Evolutionary conservation across 23 tunicate genomes (phyloP), one percentile per base, ranked within the genome.

Genomic region (Halocynthia aurantium): DNA sequence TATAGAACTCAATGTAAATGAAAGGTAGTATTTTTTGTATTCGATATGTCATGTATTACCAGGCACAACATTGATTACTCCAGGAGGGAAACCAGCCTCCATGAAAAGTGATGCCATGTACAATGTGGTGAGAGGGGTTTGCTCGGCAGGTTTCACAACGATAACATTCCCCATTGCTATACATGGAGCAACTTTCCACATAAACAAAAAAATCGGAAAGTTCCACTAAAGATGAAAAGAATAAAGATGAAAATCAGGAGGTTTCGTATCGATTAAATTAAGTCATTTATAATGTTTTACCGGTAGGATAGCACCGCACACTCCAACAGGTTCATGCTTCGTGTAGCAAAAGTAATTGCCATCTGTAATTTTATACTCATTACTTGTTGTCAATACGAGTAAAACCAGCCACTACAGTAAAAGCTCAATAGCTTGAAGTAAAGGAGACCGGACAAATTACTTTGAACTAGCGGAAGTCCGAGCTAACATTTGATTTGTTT

Each of bases 261-360:
- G 49, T 70, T 6, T 70, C 4, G 44, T 31, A 31, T 31, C 44
- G 44, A 31, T 31, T 31, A 31, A 57, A 75, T 4, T 75, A 56
- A 57, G 64, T n/a, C n/a, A 15, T 60, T 60, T 60, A 60, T n/a
- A 31, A 61, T 31, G 22, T 74, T 85, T 75, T 70, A 88, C 95
- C n/a, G 99, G 96, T 56, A 95, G 77, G 50, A 95, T 95, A 66
- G 90, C 93, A 6, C 85, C 98, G 53, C 91, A 88, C 19, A 92
- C 87, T n/a, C 98, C 98, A 52, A 86, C 98, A 7, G 98, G 98
- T 50, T 92, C 98, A 67, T 92, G 88, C 10, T 90, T 86, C 12
- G 93, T 86, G 76, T 90, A 90, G 54, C 84, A 60, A 53, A 84
- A 82, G 60, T 65, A 83, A 65, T 82, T 73, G 15, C 99, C 99